These are phyloP conservation scores for Xestia sexstrigata DNA, from an alignment of 2,888 invertebrate genomes.

Conservation along the genomic window DNA sequence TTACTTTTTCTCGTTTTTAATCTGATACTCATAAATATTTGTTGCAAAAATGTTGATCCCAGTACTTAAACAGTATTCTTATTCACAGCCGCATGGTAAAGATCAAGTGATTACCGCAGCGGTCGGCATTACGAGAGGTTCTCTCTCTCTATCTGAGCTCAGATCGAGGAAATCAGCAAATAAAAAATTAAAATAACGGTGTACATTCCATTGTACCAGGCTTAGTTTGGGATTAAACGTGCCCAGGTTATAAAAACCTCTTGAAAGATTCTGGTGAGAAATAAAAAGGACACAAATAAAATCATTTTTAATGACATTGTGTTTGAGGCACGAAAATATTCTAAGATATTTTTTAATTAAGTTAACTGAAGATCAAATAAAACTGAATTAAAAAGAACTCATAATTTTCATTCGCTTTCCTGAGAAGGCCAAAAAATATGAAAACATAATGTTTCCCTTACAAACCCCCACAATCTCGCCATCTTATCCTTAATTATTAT, in stretches of 20 bases:
- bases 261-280: constrained; percentile 5
- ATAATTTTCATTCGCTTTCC: constrained; percentile 8
- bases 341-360: background rate
- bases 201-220: constrained; percentile 32
- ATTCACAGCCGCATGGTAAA: constrained; percentile 47
- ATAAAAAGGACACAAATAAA: background rate
- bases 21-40: constrained; percentile 43
- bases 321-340: constrained; percentile 4
- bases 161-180: constrained; percentile 39
- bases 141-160: too few relatives aligned
- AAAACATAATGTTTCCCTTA: constrained; percentile 13
- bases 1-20: background rate
- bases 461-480: constrained; percentile 34
- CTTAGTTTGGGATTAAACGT: constrained; percentile 40
- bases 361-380: background rate
- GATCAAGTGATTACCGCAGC: constrained; percentile 64
- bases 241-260: constrained; percentile 15
- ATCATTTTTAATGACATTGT: background rate
- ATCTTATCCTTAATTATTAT: constrained; percentile 50
- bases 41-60: constrained; percentile 40
- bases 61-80: constrained; percentile 48
- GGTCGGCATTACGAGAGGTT: constrained; percentile 38
- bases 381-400: constrained; percentile 8
- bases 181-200: constrained; percentile 52
- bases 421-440: constrained; percentile 14